phyloP scores from a whole-genome alignment of 2,888 invertebrate species.

The Hipparchia semele region DNA sequence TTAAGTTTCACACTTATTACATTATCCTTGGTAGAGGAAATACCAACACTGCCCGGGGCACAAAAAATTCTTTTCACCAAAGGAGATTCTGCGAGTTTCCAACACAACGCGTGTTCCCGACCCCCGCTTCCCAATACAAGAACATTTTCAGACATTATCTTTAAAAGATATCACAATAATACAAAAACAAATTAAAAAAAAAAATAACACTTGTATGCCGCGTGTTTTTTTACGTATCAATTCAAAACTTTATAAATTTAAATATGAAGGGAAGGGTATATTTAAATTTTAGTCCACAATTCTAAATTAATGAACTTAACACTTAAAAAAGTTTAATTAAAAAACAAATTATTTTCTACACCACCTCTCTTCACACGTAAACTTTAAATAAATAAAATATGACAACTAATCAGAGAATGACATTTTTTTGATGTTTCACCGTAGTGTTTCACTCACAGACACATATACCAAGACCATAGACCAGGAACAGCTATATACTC shows the following conservation, averaged over 20 bases:
- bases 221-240: constrained; percentile 24
- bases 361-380: no score
- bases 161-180: constrained; percentile 9
- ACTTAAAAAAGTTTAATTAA: not conserved
- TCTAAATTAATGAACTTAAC: not conserved
- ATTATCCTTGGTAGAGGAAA: constrained; percentile 85
- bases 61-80: constrained; percentile 88
- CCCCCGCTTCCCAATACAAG: constrained; percentile 96
- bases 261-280: not conserved
- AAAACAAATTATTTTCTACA: no score
- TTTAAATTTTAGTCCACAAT: not conserved
- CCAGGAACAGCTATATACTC: no score
- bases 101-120: constrained; percentile 97
- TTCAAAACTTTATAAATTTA: constrained; percentile 3
- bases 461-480: no score
- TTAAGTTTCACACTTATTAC: constrained; percentile 85
- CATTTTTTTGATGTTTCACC: constrained; percentile 28
- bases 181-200: not conserved
- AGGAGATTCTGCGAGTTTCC: constrained; percentile 94
- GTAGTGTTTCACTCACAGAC: no score
- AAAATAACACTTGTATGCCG: constrained; percentile 37
- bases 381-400: no score
- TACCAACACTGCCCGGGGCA: constrained; percentile 95
- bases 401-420: constrained; percentile 48
- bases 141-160: constrained; percentile 80